phyloP scores from a whole-genome alignment of 2,797 vertebrate species.

The Bradypodion pumilum region DNA sequence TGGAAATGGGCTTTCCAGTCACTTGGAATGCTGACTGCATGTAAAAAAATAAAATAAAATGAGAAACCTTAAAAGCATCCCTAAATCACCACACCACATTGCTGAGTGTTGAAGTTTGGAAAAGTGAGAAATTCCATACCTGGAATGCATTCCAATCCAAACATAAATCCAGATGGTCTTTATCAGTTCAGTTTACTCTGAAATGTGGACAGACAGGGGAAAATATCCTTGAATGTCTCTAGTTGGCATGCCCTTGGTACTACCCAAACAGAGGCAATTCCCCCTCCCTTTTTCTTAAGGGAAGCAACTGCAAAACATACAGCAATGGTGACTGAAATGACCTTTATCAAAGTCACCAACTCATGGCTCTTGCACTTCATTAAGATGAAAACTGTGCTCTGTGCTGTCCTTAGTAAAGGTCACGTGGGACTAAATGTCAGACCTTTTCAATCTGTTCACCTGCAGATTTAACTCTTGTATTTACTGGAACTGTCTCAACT shows the following conservation, averaged over 20 bases:
- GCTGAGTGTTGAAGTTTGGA: not conserved
- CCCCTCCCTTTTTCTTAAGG: constrained; percentile 49
- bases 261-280: constrained; percentile 14
- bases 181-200: not conserved
- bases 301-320: constrained; percentile 56
- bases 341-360: constrained; percentile 71
- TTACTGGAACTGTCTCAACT: constrained; percentile 57
- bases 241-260: constrained; percentile 24
- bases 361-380: constrained; percentile 46
- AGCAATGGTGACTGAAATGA: constrained; percentile 56
- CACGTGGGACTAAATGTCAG: constrained; percentile 66
- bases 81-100: not conserved
- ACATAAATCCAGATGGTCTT: not conserved
- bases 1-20: not conserved
- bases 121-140: not conserved
- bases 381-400: constrained; percentile 54
- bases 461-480: constrained; percentile 62
- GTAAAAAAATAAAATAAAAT: too few species aligned
- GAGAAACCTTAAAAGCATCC: not conserved
- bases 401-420: constrained; percentile 65
- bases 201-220: not conserved
- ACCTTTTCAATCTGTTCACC: constrained; percentile 59
- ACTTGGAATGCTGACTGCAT: not conserved
- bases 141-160: not conserved
- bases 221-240: not conserved